These are phyloP conservation scores for Numida meleagris DNA, from an alignment of 2,113 vertebrate genomes.

Conservation along the genomic window DNA sequence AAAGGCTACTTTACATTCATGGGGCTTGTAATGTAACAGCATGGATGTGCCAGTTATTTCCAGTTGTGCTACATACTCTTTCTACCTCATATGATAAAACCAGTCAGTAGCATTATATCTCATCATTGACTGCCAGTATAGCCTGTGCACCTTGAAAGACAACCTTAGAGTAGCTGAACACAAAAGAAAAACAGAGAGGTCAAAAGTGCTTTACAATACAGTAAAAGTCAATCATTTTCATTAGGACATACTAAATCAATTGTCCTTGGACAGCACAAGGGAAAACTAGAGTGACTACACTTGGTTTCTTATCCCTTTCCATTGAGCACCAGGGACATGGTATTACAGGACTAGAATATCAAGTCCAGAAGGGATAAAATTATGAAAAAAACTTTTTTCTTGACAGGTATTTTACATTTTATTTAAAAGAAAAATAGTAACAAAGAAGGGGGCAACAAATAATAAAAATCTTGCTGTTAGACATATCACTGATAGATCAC, in stretches of 20 bases:
- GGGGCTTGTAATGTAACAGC: neutral
- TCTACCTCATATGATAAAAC: neutral
- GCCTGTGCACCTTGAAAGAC: conserved; percentile 28
- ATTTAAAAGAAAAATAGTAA: conserved; percentile 29
- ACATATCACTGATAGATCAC: neutral
- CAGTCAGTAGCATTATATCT: neutral
- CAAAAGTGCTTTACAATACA: conserved; percentile 20
- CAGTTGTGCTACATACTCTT: neutral
- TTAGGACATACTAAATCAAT: conserved; percentile 32
- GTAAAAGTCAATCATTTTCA: conserved; percentile 49
- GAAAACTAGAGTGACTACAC: conserved; percentile 14
- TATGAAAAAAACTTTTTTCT: conserved; percentile 30
- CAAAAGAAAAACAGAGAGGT: conserved; percentile 14
- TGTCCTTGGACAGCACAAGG: conserved; percentile 23
- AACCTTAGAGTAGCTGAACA: neutral
- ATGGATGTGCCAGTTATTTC: neutral
- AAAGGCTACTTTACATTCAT: neutral
- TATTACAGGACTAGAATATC: neutral
- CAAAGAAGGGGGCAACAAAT: neutral
- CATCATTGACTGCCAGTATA: neutral
- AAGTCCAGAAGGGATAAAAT: conserved; percentile 32
- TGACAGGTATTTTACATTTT: neutral
- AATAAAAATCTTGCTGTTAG: neutral
- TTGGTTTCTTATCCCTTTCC: conserved; percentile 19
- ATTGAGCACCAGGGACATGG: neutral